Base-by-base conservation (phyloP, 2,797 vertebrate genomes). In the Acanthurus leucopareius region DNA sequence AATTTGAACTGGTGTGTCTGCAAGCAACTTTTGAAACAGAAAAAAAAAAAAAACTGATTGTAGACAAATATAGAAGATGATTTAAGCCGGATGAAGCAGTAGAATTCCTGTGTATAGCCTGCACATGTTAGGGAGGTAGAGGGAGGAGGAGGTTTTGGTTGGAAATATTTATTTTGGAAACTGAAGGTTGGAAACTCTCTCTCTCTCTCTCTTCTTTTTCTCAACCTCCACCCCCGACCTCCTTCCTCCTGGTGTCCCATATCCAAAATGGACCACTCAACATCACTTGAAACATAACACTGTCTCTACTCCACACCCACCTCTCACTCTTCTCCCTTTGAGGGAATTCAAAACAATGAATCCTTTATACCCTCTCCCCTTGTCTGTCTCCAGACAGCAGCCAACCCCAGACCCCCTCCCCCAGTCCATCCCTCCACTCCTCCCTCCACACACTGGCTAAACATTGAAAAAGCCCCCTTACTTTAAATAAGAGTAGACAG, bases 261-360 rank as follows among this genome's bases (percentile, higher is more conserved):
- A 84, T 74, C 86, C 73, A 90, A 85, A 83, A 82, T 76, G 78
- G 74, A 89, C 79, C 70, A 67, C 70, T 91, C 80, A 73, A 83
- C 81, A 85, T 82, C 80, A 68, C 75, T 88, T 85, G 90, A 91
- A 93, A 93, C 82, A 75, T 73, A 75, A 92, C 44, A 88, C 81
- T 64, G 51, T 74, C 72, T 73, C 59, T 63, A 49, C 59, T 63
- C 77, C 70, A 68, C 79, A 77, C 77, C 82, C 71, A 22, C 57
- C 71, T 44, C 61, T 44, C 56, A 61, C 75, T 67, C 68, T 61
- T 75, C 62, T 82, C 71, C 69, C 63, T 89, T 84, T 75, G 80
- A 91, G 79, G 62, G 79, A 82, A 89, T 85, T 70, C 82, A 79
- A 69, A 89, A 92, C 91, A 93, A 90, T 91, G 81, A 87, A 84